Percentiles rank a stretch among this genome's conserved stretches.
These are phyloP conservation scores for Psilanteris sp. DNA, from an alignment of 1,140 invertebrate species.

Conservation along the genomic window DNA sequence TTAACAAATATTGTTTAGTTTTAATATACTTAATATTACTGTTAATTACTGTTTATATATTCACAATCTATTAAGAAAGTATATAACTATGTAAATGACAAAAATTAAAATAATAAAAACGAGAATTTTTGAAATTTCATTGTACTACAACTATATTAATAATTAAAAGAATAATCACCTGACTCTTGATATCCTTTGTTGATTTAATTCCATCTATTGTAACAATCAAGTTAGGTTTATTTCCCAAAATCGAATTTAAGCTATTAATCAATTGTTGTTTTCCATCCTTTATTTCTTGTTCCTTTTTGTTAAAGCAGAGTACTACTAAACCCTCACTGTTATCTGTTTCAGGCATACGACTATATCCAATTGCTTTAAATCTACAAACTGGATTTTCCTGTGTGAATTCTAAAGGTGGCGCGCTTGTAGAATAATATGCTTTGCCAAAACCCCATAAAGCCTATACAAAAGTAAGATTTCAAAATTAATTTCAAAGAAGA, in stretches of 20 bases:
- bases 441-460: slow-evolving; percentile 94
- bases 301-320: slow-evolving; percentile 89
- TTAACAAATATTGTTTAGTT: too few species aligned
- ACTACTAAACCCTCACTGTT: slow-evolving; percentile 93
- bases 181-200: slow-evolving; percentile 86
- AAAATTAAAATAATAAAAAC: too few species aligned
- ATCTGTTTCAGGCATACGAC: slow-evolving; percentile 88
- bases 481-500: not conserved
- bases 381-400: slow-evolving; percentile 94
- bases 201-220: slow-evolving; percentile 88
- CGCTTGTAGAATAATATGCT: slow-evolving; percentile 88
- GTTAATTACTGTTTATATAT: too few species aligned
- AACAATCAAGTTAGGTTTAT: slow-evolving; percentile 90
- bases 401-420: slow-evolving; percentile 89
- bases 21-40: too few species aligned
- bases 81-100: too few species aligned
- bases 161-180: slow-evolving; percentile 89
- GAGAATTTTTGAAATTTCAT: too few species aligned
- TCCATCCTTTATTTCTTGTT: slow-evolving; percentile 86
- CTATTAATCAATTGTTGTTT: slow-evolving; percentile 87
- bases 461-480: slow-evolving; percentile 74
- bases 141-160: too few species aligned
- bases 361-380: slow-evolving; percentile 96
- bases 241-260: slow-evolving; percentile 86
- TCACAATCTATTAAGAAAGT: too few species aligned